These are phyloP conservation scores for Asobara japonica DNA, from an alignment of 1,140 invertebrate genomes.

Conservation along the genomic window DNA sequence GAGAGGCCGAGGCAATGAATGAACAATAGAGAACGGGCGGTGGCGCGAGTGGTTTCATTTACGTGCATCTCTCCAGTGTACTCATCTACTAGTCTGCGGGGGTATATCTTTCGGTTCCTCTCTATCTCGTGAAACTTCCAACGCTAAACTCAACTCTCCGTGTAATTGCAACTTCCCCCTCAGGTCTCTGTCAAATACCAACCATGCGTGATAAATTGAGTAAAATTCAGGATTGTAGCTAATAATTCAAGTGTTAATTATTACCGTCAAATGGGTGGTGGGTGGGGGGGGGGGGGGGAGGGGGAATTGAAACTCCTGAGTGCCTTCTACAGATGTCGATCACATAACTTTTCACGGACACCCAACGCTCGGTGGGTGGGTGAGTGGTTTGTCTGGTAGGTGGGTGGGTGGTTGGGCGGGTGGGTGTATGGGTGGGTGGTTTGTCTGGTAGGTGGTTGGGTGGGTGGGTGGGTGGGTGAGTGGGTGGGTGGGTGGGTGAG, in stretches of 20 bases:
- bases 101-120: slow-evolving; percentile 1
- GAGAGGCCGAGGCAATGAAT: slow-evolving; percentile 8
- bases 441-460: too few species aligned
- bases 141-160: slow-evolving; percentile 15
- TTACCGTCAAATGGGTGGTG: too few species aligned
- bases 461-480: too few species aligned
- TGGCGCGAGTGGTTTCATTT: slow-evolving; percentile 16
- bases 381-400: too few species aligned
- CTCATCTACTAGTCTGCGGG: not conserved
- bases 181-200: slow-evolving; percentile 15
- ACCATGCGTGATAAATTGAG: slow-evolving; percentile 14
- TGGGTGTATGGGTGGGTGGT: too few species aligned
- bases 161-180: slow-evolving; percentile 15
- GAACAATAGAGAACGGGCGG: slow-evolving; percentile 2
- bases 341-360: too few species aligned
- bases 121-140: slow-evolving; percentile 2
- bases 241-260: slow-evolving; percentile 16
- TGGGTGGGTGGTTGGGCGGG: too few species aligned
- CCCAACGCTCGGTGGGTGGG: too few species aligned
- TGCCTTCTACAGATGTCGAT: too few species aligned
- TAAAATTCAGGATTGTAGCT: slow-evolving; percentile 13
- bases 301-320: not conserved
- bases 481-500: not conserved
- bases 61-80: slow-evolving; percentile 6
- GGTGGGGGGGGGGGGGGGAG: too few species aligned